These are phyloP conservation scores for Aix galericulata DNA, from an alignment of 2,113 vertebrate species.

Conservation along the genomic window DNA sequence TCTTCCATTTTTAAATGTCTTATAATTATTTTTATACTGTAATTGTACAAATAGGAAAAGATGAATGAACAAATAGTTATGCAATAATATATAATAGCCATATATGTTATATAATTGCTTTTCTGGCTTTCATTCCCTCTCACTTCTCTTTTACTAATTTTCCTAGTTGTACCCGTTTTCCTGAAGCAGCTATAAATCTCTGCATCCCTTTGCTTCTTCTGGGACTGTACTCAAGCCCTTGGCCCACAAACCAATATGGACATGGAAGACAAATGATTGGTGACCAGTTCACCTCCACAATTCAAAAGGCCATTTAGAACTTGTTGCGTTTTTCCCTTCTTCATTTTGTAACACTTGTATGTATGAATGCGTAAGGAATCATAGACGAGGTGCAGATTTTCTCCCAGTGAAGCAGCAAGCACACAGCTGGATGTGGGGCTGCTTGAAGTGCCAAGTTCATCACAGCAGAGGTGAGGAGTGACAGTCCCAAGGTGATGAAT, in stretches of 20 bases:
- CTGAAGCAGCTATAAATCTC: not conserved
- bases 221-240: not conserved
- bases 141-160: not conserved
- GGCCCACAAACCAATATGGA: not conserved
- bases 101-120: not conserved
- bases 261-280: not conserved
- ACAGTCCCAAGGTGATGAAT: rapidly evolving
- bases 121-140: not conserved
- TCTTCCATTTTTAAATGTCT: not conserved
- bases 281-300: not conserved
- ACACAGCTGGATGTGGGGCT: rapidly evolving
- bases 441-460: not conserved
- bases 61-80: not conserved
- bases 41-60: not conserved
- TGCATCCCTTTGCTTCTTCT: not conserved
- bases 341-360: not conserved
- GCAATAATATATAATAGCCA: no score
- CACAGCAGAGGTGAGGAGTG: rapidly evolving
- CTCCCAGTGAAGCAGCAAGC: not conserved
- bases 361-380: not conserved
- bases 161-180: not conserved
- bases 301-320: not conserved
- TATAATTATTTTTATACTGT: not conserved
- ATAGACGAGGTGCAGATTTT: not conserved
- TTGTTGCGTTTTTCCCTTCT: not conserved